Evolutionary conservation across 2,797 vertebrate genomes (phyloP), one percentile per base, ranked within the genome.

Genomic region (Epinephelus awoara): DNA sequence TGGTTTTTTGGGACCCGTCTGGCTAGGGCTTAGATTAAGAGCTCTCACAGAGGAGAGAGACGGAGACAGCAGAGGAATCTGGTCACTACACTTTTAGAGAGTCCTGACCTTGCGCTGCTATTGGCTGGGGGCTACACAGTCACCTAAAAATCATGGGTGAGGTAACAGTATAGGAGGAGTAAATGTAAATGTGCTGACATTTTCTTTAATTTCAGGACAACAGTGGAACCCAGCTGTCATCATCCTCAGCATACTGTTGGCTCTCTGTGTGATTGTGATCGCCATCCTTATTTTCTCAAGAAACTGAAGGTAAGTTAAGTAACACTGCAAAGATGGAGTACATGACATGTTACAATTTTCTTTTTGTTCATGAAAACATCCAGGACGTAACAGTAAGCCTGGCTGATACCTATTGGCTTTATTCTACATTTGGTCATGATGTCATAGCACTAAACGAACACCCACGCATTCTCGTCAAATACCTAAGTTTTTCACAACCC

Each of bases 201-300:
- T 51, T 34, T 10, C n/a, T 34, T 17, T n/a, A 3, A 11, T 38
- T 51, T 40, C 59, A 57, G 67, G 1, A 5, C 42, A 57, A 47
- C 1, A 46, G 2, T 44, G 13, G 42, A 3, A 56, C 19, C 52
- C 18, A 44, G 19, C 72, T 4, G 4, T 38, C 23, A 29, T 47
- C 34, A 23, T 65, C 2, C 54, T 80, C 9, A 66, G 34, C 3
- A 25, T 38, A 6, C 54, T 80, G 47, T 46, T 80, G 47, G 66
- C 17, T 65, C 52, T 75, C n/a, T 75, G 72, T 4, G 15, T 80
- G 58, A 56, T 70, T 19, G 78, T 80, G 29, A 80, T 80, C 2
- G 18, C 17, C 29, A n/a, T 75, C 40, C 72, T 75, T 15, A 4
- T 75, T 65, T 58, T 34, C 14, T 65, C 67, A 49, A 68, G 71